Conservation (phyloP, 2,113 vertebrate genomes). For the Sylvilagus bachmani region DNA sequence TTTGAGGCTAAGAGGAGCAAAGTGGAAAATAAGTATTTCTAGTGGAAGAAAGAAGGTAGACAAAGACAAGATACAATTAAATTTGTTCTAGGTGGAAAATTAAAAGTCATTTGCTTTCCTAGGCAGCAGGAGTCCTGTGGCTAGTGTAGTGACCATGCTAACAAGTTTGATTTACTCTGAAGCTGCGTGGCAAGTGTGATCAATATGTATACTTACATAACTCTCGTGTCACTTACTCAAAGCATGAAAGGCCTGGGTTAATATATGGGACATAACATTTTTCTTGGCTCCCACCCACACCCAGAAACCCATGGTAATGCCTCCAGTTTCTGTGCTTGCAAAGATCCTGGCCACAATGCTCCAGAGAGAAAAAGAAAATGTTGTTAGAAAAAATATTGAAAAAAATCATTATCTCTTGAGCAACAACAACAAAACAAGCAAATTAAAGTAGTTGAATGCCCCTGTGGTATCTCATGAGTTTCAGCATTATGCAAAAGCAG, state of each 20-base stretch:
- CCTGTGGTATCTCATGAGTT: not conserved
- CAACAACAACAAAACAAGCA: not conserved
- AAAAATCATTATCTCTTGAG: conserved; percentile 17
- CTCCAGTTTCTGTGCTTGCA: not conserved
- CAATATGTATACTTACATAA: not conserved
- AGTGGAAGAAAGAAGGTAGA: not conserved
- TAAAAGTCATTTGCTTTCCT: not conserved
- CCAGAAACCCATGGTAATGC: conserved; percentile 3
- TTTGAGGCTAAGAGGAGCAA: not conserved
- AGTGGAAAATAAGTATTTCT: not conserved
- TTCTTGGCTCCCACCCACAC: not conserved
- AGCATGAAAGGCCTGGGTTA: not conserved
- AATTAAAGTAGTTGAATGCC: not conserved
- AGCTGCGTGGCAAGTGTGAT: not conserved
- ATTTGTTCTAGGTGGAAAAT: not conserved
- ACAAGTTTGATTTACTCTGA: not conserved
- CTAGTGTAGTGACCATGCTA: not conserved
- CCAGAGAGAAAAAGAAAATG: not conserved
- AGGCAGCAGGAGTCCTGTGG: not conserved
- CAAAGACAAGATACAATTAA: not conserved
- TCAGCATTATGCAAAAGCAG: conserved; percentile 19
- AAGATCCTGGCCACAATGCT: not conserved
- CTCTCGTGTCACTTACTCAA: not conserved
- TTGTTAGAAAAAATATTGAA: not conserved
- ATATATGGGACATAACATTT: not conserved